These are phyloP conservation scores for Lophotriccus pileatus DNA, from an alignment of 2,797 vertebrate species.

Conservation along the genomic window DNA sequence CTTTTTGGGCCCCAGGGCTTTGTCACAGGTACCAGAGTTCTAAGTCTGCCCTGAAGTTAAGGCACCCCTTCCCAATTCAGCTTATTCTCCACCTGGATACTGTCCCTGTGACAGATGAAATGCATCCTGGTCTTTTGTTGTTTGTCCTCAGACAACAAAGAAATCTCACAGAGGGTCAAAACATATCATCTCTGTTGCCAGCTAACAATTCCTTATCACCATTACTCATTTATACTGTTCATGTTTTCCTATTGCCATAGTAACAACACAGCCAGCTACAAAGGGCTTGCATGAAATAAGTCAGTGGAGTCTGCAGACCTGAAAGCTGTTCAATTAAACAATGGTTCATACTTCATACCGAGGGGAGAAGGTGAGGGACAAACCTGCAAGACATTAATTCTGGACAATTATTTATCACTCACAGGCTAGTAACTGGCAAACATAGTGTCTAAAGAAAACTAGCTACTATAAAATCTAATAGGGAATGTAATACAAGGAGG, in stretches of 20 bases:
- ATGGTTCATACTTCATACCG: neutral
- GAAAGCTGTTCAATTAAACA: constrained; percentile 27
- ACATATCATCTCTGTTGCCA: constrained; percentile 32
- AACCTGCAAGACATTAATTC: neutral
- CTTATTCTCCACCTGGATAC: neutral
- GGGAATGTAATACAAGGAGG: neutral
- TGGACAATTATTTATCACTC: neutral
- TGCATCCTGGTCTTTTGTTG: neutral
- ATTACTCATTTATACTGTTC: constrained; percentile 59
- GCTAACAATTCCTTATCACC: constrained; percentile 52
- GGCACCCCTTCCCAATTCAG: neutral
- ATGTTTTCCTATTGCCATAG: constrained; percentile 48
- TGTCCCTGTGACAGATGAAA: constrained; percentile 1
- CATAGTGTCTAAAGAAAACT: neutral
- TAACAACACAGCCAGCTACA: constrained; percentile 42
- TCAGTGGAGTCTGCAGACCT: constrained; percentile 19
- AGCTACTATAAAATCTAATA: neutral
- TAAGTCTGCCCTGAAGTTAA: neutral
- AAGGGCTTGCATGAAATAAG: constrained; percentile 53
- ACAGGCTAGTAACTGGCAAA: neutral
- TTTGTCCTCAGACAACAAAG: neutral
- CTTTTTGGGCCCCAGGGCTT: neutral
- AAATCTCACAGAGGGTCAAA: constrained; percentile 35
- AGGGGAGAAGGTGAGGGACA: neutral
- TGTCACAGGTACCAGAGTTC: neutral